Base-by-base conservation (phyloP, 2,888 invertebrate species). In the Subacronicta megacephala region DNA sequence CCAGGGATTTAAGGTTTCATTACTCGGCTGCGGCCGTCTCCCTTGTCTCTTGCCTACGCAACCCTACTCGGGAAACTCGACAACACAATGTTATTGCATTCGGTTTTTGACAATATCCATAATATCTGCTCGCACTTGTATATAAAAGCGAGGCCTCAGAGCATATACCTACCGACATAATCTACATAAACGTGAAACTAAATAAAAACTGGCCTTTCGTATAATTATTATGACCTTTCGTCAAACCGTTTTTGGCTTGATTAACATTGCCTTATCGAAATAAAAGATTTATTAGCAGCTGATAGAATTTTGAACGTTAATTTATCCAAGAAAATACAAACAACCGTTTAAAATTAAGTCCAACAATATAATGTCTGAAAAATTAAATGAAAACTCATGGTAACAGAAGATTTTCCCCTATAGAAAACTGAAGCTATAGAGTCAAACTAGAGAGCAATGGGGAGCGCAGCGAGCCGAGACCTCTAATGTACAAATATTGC, bases 401-500 rank as follows among this genome's bases (percentile, higher is more conserved):
- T 90, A 88, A 53, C 59, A 76, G 75, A 16, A 40, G 51, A 72
- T 63, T 80, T 84, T 80, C 83, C 85, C 80, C 80, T 59, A 62
- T 64, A 75, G 70, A 77, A 82, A 83, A 85, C 74, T 74, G 78
- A 84, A 85, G 85, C 85, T 81, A 82, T 80, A 74, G 84, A 90
- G 90, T 90, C 88, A 90, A 88, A 82, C 75, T 77, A 74, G 80
- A 83, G 80, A 72, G 65, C 60, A 59, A 53, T 67, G 76, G 89
- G 90, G 90, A 89, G 89, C 84, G 91, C 78, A 92, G 84, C 88
- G 88, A 89, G 83, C 83, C 93, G 90, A 92, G 92, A 93, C 94
- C 94, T 93, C 92, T 93, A 93, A 93, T 93, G 92, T 91, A 92
- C 93, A 93, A 94, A 94, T 92, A 94, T 94, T 94, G 94, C 92